phyloP scores from a whole-genome alignment of 2,888 invertebrate genomes.

The Mythimna ferrago region DNA sequence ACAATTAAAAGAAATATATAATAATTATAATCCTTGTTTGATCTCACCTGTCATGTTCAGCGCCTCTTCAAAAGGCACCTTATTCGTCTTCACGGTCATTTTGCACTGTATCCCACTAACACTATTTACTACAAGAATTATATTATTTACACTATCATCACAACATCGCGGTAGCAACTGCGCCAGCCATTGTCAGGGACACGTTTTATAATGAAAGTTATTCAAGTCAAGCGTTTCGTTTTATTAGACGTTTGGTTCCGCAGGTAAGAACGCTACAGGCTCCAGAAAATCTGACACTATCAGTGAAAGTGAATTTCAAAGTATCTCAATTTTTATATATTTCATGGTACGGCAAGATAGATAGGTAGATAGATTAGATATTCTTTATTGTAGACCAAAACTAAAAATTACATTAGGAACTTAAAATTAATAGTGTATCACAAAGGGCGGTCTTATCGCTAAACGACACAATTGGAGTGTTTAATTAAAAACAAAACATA shows the following conservation, averaged over 20 bases:
- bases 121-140: conserved; percentile 15
- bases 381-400: too few relatives aligned
- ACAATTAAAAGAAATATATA: too few relatives aligned
- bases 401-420: too few relatives aligned
- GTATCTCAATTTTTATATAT: too few relatives aligned
- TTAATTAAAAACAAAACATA: too few relatives aligned
- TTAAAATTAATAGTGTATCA: too few relatives aligned
- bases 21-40: too few relatives aligned
- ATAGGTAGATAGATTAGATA: too few relatives aligned
- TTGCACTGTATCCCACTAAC: conserved; percentile 34
- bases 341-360: too few relatives aligned
- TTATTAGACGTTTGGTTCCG: conserved; percentile 28
- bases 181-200: conserved; percentile 16
- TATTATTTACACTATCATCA: conserved; percentile 25
- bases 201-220: conserved; percentile 36
- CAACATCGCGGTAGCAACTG: conserved; percentile 16
- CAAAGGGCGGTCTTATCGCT: too few relatives aligned
- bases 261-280: not conserved
- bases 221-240: conserved; percentile 28
- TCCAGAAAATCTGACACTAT: not conserved
- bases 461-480: too few relatives aligned
- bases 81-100: conserved; percentile 45
- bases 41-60: conserved; percentile 46
- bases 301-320: not conserved
- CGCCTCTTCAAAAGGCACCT: conserved; percentile 45